Evolutionary conservation across 2,113 vertebrate genomes (phyloP).

Genomic region (Forbesichthys agassizii): DNA sequence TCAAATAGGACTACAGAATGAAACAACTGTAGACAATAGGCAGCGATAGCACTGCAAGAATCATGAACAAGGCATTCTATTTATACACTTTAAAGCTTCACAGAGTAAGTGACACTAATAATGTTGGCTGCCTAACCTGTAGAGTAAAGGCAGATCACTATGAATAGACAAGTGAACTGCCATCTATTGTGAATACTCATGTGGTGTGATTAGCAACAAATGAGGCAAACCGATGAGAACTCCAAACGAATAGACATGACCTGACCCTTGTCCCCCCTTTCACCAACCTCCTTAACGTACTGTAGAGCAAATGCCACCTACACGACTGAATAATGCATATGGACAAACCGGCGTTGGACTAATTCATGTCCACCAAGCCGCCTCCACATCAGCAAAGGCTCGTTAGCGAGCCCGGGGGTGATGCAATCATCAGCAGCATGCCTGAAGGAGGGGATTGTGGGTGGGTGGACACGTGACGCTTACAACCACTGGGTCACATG

Average conservation of each 20-base stretch:
- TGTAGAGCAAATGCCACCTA: conserved; percentile 67
- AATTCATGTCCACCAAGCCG: conserved; percentile 69
- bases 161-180: too few species aligned
- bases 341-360: conserved; percentile 66
- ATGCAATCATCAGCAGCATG: conserved; percentile 26
- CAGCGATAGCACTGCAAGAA: not conserved
- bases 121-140: too few species aligned
- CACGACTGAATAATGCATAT: conserved; percentile 73
- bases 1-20: not conserved
- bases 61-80: too few species aligned
- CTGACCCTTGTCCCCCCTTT: conserved; percentile 1
- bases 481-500: conserved; percentile 56
- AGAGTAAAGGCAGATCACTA: too few species aligned
- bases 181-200: conserved; percentile 22
- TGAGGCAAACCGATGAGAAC: conserved; percentile 28
- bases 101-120: too few species aligned
- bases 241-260: not conserved
- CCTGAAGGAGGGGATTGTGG: conserved; percentile 43
- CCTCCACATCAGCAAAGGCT: conserved; percentile 36
- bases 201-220: conserved; percentile 33
- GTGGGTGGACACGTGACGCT: conserved; percentile 54
- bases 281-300: conserved; percentile 21
- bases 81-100: too few species aligned
- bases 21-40: not conserved
- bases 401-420: conserved; percentile 52